Base-by-base conservation (phyloP, 2,888 invertebrate genomes). In the Empis livida region DNA sequence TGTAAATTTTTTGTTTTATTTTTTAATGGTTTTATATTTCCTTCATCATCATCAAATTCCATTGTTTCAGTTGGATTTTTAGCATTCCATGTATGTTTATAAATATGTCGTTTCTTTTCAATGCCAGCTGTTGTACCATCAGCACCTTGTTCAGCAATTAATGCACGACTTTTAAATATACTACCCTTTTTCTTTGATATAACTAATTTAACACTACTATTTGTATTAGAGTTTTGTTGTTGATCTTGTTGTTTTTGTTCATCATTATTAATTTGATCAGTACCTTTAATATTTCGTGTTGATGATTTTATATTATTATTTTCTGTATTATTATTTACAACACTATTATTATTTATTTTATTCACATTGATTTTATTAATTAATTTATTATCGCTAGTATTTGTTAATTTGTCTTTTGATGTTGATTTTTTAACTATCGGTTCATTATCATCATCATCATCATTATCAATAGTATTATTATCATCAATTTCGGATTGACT, bases 11-110 rank as follows among this genome's bases (percentile, higher is more conserved):
- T 40, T 49, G 57, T 56, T 32, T 53, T 59, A 51, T 59, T 11
- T 16, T 40, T 16, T 16, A 16, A 5, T 13, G 9, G 46, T 47
- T 10, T 42, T 44, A 9, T 47, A 44, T 1, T 48, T 54, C 10
- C 44, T 60, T 17, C 55, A 58, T 1, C 61, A 59, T 61, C 42
- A 60, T 64, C 1, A 64, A 66, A 43, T 65, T 66, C 13, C 57
- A 27, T 27, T 27, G 5, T 27, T 27, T 27, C 23, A 9, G 23
- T 27, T 27, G 23, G 23, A 27, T 75, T 82, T 61, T 84, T 83
- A 62, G 87, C 88, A 54, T 82, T 82, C 90, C 91, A 92, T 67
- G 90, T 89, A 70, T 92, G 91, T 65, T 82, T 84, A 63, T 92
- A 92, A 32, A 90, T 68, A 48, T 87, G 88, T 43, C 87, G 75